phyloP scores from a whole-genome alignment of 2,888 invertebrate genomes.

The Phyllotreta cruciferae region DNA sequence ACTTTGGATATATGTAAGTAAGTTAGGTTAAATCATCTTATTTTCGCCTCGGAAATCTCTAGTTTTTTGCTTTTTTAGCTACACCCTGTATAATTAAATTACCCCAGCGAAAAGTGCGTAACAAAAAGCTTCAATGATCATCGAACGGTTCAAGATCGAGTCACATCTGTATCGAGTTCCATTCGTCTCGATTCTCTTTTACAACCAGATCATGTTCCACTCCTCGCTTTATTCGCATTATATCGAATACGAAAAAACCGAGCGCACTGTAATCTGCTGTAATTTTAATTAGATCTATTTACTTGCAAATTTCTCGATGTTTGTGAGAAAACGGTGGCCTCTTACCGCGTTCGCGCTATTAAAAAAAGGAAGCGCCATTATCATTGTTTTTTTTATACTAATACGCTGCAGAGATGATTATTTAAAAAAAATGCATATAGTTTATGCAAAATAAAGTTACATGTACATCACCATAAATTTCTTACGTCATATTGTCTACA shows the following conservation, averaged over 20 bases:
- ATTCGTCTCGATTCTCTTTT: constrained; percentile 18
- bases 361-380: constrained; percentile 13
- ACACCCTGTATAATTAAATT: too few relatives aligned
- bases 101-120: too few relatives aligned
- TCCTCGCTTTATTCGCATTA: constrained; percentile 14
- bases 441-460: background rate
- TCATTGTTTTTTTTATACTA: constrained; percentile 1
- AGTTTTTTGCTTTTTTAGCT: too few relatives aligned
- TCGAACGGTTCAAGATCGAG: background rate
- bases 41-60: too few relatives aligned
- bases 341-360: constrained; percentile 12
- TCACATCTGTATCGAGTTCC: constrained; percentile 13
- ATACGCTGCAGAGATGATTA: background rate
- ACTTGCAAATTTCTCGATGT: constrained; percentile 33
- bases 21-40: too few relatives aligned
- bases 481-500: too few relatives aligned
- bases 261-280: constrained; percentile 25
- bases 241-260: constrained; percentile 25
- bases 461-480: too few relatives aligned
- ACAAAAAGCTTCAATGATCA: constrained; percentile 1
- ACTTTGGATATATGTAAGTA: too few relatives aligned
- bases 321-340: constrained; percentile 33
- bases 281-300: constrained; percentile 34
- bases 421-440: background rate
- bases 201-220: constrained; percentile 21